These are phyloP conservation scores for Ladona fulva DNA, from an alignment of 1,140 invertebrate genomes.

Conservation along the genomic window DNA sequence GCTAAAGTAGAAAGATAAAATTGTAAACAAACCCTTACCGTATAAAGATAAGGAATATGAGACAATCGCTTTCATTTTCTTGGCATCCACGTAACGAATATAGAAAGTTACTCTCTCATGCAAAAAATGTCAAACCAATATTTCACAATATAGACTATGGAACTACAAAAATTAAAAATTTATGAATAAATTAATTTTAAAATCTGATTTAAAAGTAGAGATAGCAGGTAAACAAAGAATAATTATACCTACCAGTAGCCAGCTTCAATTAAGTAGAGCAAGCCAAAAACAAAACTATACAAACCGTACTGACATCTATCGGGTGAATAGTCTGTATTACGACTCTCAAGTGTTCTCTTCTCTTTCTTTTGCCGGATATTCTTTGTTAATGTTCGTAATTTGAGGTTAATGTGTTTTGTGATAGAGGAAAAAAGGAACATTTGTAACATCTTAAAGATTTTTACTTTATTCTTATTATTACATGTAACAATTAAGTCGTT, in stretches of 20 bases:
- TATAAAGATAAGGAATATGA: background rate
- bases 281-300: conserved; percentile 1
- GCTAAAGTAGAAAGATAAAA: background rate
- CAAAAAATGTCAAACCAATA: background rate
- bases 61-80: conserved; percentile 7
- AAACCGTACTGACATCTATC: background rate
- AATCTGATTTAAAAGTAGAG: background rate
- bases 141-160: background rate
- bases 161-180: background rate
- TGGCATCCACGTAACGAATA: background rate
- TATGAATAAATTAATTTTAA: background rate
- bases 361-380: no score
- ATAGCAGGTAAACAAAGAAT: background rate
- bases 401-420: no score
- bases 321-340: background rate
- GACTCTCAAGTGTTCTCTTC: background rate
- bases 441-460: no score
- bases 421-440: no score
- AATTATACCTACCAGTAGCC: background rate
- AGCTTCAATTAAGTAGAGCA: conserved; percentile 9
- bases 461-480: no score
- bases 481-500: no score
- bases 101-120: background rate
- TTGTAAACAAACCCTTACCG: background rate
- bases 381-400: no score